Base-by-base conservation (phyloP, 1,140 invertebrate genomes). In the Pseudomyrmex concolor region DNA sequence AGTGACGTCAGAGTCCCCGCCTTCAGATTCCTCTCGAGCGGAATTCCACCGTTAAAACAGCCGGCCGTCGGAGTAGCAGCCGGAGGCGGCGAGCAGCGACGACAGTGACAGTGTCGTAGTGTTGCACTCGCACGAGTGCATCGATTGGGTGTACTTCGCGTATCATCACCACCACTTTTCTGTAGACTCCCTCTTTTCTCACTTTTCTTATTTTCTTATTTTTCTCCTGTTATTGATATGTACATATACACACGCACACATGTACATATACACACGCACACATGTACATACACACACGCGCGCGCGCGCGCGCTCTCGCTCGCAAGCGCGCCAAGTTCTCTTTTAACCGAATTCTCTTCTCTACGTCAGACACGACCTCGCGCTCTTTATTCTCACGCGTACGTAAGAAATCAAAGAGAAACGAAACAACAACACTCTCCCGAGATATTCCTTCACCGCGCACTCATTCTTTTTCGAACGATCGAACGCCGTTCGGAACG, bases 1-100 rank as follows among this genome's bases (percentile, higher is more conserved):
- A 95, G 95, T 96, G 96, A 96, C 96, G 96, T 96, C 96, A 96
- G 95, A 95, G 93, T 94, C 94, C 95, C 95, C 95, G 95, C 93
- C 92, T 94, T 94, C 93, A 94, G 95, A 95, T 95, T 95, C 95
- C 95, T 96, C 95, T 95, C 95, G 95, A 96, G 95, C 95, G 96
- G 96, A 96, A 96, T 96, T 96, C 96, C 96, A 94, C 92, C 93
- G 94, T 94, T 95, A 94, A 94, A 94, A 94, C 93, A 83, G 87
- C 88, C 84, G 85, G 34, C 77, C 70, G 86, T 80, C 57, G 81
- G 34, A 85, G 84, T 72, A 83, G 84, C 84, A 85, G 76, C 84
- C 57, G 51, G 83, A 59, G 74, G 82, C 68, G 84, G 72, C 72
- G 70, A 63, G 74, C 68, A 34, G 51, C 62, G 51, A 54, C 43